Evolutionary conservation across 2,797 vertebrate species (phyloP).

Genomic region (Rhynchotus rufescens): DNA sequence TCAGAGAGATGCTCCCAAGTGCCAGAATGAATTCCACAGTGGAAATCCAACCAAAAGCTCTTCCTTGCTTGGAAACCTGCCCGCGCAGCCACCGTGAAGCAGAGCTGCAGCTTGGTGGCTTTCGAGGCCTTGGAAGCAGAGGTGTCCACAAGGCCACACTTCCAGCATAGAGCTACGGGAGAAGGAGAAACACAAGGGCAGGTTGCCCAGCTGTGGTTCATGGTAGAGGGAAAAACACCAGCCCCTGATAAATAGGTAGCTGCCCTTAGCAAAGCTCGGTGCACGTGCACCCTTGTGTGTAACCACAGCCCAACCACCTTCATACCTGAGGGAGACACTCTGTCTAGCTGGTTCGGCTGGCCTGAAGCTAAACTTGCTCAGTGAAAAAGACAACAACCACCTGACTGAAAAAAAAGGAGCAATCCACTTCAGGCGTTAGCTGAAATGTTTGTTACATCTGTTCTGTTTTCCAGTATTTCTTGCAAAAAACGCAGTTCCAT

Average conservation of each 20-base stretch:
- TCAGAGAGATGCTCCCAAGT: fast-evolving
- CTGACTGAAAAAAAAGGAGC: neutral
- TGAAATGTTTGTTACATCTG: neutral
- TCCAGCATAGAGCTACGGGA: neutral
- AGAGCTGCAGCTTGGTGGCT: neutral
- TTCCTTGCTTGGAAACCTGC: neutral
- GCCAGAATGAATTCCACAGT: neutral
- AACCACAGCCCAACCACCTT: neutral
- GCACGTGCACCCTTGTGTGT: neutral
- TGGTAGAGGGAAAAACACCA: neutral
- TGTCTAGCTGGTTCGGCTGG: neutral
- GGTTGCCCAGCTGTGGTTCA: neutral
- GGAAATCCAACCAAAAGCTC: neutral
- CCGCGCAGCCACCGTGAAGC: fast-evolving
- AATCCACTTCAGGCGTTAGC: neutral
- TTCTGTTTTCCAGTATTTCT: neutral
- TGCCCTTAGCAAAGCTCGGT: neutral
- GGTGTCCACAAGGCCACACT: neutral
- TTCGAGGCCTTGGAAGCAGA: neutral
- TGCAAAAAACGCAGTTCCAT: neutral
- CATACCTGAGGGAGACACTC: neutral
- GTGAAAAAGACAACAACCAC: neutral
- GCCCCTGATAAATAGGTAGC: neutral
- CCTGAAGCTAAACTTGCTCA: neutral
- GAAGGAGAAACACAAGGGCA: fast-evolving